These are phyloP conservation scores for Odontomachus brunneus DNA, from an alignment of 1,140 invertebrate genomes.

Conservation along the genomic window DNA sequence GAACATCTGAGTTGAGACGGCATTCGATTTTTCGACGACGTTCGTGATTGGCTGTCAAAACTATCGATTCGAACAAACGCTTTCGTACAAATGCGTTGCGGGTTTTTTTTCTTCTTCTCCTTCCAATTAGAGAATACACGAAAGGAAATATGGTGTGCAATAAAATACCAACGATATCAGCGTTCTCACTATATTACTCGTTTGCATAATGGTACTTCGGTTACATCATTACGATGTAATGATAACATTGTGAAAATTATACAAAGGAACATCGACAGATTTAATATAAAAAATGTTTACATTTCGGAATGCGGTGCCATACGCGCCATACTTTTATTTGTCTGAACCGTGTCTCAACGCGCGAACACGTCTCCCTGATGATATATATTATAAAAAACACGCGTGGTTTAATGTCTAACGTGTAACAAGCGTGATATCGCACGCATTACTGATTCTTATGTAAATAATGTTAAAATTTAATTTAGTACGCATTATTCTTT, in stretches of 20 bases:
- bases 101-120: background rate
- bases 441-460: slow-evolving; percentile 22
- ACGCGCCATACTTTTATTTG: slow-evolving; percentile 4
- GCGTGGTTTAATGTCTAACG: background rate
- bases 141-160: background rate
- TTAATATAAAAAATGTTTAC: slow-evolving; percentile 68
- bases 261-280: slow-evolving; percentile 58
- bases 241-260: slow-evolving; percentile 50
- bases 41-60: background rate
- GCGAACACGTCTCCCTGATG: background rate
- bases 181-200: slow-evolving; percentile 62
- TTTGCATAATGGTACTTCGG: slow-evolving; percentile 10
- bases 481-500: background rate
- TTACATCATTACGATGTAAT: slow-evolving; percentile 49
- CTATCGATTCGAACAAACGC: slow-evolving; percentile 20
- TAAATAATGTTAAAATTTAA: slow-evolving; percentile 38
- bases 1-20: slow-evolving; percentile 64
- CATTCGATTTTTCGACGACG: slow-evolving; percentile 64
- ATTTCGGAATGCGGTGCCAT: background rate
- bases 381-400: slow-evolving; percentile 39
- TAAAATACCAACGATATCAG: slow-evolving; percentile 8
- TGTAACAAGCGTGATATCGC: background rate
- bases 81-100: background rate
- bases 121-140: slow-evolving; percentile 6
- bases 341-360: background rate